Percentiles rank a stretch among this genome's conserved stretches.
These are phyloP conservation scores for Neoniphon sammara DNA, from an alignment of 2,797 vertebrate genomes.

Conservation along the genomic window DNA sequence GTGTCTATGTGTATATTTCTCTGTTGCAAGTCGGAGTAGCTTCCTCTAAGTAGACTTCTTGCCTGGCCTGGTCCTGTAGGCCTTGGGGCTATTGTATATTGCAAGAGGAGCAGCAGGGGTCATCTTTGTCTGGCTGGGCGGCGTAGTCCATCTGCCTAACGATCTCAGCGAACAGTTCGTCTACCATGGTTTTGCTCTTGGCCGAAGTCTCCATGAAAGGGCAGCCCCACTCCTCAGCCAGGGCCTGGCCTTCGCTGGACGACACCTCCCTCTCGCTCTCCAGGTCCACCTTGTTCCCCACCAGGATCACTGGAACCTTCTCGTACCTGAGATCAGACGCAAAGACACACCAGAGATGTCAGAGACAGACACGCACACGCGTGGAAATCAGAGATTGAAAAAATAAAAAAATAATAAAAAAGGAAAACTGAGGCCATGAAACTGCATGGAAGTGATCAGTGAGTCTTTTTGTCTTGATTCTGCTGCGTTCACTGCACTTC, in stretches of 20 bases:
- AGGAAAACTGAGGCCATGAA: too few species aligned
- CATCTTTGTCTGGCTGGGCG: slow-evolving; percentile 98
- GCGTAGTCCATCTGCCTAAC: slow-evolving; percentile 99
- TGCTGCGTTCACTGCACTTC: neutral
- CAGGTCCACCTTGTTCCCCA: slow-evolving; percentile 99
- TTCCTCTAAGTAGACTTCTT: slow-evolving; percentile 57
- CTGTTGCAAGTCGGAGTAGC: slow-evolving; percentile 44
- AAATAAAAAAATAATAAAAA: too few species aligned
- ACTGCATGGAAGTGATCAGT: neutral
- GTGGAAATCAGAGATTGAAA: neutral
- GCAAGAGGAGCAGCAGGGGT: slow-evolving; percentile 98
- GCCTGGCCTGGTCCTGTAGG: slow-evolving; percentile 43
- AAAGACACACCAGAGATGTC: slow-evolving; percentile 1
- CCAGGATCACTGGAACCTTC: slow-evolving; percentile 98
- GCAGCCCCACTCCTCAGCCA: slow-evolving; percentile 99
- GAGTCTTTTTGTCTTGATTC: neutral
- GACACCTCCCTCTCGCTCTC: slow-evolving; percentile 98
- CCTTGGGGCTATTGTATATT: slow-evolving; percentile 95
- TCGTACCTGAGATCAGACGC: slow-evolving; percentile 88
- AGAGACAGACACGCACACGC: neutral
- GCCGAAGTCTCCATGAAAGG: slow-evolving; percentile 99
- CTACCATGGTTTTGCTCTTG: slow-evolving; percentile 99
- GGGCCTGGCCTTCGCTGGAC: slow-evolving; percentile 91
- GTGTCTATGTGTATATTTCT: slow-evolving; percentile 61
- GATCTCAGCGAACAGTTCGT: slow-evolving; percentile 99